Evolutionary conservation across 2,888 invertebrate species (phyloP).

Genomic region (Sminthurinus aureus): DNA sequence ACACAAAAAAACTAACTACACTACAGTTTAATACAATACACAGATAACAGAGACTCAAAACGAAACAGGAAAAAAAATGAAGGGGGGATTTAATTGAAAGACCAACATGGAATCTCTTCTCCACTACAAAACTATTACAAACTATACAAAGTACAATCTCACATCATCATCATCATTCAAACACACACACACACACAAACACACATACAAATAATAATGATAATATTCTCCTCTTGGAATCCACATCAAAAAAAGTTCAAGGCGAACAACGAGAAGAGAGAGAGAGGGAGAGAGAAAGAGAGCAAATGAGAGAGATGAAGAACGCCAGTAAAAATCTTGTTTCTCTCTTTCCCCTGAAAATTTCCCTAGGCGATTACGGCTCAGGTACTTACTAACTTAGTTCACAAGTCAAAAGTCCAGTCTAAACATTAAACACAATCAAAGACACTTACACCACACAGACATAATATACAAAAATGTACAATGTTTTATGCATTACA

Average conservation of each 20-base stretch:
- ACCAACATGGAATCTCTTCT: not conserved
- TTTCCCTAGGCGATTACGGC: slow-evolving; percentile 8
- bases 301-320: not conserved
- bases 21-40: too few species aligned
- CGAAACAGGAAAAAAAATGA: too few species aligned
- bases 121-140: too few species aligned
- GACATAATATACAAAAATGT: not conserved
- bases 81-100: not conserved
- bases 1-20: not conserved
- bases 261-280: slow-evolving; percentile 14
- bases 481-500: not conserved
- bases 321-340: not conserved
- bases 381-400: not conserved
- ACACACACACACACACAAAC: not conserved
- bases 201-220: not conserved
- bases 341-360: slow-evolving; percentile 13
- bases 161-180: not conserved
- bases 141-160: too few species aligned
- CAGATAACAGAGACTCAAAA: not conserved
- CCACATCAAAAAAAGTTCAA: slow-evolving; percentile 3
- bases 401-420: not conserved
- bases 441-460: not conserved
- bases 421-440: not conserved
- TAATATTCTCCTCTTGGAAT: not conserved
- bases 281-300: not conserved